Conservation (phyloP, 2,888 invertebrate genomes). For the Dusona sp. region DNA sequence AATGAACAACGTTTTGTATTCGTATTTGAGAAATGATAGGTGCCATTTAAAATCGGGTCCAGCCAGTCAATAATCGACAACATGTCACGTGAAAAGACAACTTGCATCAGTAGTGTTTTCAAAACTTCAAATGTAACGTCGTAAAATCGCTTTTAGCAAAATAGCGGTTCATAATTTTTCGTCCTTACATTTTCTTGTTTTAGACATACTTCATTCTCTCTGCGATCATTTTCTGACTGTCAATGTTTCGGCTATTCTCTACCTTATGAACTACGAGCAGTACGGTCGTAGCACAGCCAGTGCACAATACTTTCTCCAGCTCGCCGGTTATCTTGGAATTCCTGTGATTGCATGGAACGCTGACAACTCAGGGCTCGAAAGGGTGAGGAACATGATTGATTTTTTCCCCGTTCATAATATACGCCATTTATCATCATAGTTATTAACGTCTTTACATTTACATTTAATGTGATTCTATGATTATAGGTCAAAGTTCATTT, state of each 20-base stretch:
- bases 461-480: not conserved
- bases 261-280: slow-evolving; percentile 97
- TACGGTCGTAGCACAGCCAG: slow-evolving; percentile 97
- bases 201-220: slow-evolving; percentile 95
- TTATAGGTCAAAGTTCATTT: not conserved
- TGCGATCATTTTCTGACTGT: slow-evolving; percentile 95
- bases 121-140: not conserved
- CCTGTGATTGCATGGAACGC: slow-evolving; percentile 99
- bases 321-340: slow-evolving; percentile 97
- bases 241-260: slow-evolving; percentile 96
- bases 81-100: not conserved
- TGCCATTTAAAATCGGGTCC: not conserved
- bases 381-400: slow-evolving; percentile 81
- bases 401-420: not conserved
- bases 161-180: not conserved
- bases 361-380: slow-evolving; percentile 95
- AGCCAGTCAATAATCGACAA: not conserved
- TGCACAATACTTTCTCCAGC: slow-evolving; percentile 96
- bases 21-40: not conserved
- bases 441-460: not conserved
- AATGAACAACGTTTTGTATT: no score
- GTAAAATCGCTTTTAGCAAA: not conserved
- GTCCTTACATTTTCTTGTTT: slow-evolving; percentile 69
- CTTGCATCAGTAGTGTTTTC: not conserved
- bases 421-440: not conserved